Evolutionary conservation across 2,888 invertebrate species (phyloP).

Genomic region (Agrotis exclamationis): DNA sequence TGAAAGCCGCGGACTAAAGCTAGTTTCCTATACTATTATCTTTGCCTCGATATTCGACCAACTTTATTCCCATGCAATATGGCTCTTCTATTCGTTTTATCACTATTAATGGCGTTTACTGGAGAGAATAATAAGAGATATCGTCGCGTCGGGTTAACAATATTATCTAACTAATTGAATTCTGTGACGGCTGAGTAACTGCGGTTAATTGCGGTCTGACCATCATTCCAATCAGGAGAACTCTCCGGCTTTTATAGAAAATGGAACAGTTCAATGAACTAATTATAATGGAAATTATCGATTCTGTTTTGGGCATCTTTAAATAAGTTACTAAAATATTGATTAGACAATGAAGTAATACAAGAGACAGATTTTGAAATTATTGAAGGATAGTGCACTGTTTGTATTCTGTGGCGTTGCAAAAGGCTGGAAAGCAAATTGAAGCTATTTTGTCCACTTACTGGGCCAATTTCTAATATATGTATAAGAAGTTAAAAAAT

Average conservation of each 20-base stretch:
- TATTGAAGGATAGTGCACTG: too few species aligned
- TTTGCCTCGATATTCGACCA: background rate
- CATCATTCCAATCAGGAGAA: constrained; percentile 52
- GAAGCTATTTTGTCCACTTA: too few species aligned
- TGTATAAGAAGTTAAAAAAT: too few species aligned
- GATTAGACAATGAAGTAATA: background rate
- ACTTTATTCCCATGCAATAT: constrained; percentile 4
- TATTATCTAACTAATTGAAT: constrained; percentile 61
- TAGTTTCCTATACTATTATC: background rate
- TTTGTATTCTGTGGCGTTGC: too few species aligned
- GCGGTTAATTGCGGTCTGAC: constrained; percentile 54
- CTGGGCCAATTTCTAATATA: too few species aligned
- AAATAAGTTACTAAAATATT: background rate
- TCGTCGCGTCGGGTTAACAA: constrained; percentile 50
- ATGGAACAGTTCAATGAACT: constrained; percentile 21
- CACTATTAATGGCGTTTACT: constrained; percentile 23
- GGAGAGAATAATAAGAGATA: constrained; percentile 9
- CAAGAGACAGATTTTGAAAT: too few species aligned
- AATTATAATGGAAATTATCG: constrained; percentile 4
- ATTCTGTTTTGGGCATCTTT: background rate
- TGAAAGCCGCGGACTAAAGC: too few species aligned
- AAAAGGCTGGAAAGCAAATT: too few species aligned
- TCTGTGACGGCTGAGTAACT: constrained; percentile 48
- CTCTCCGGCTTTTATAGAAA: constrained; percentile 45
- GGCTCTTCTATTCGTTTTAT: constrained; percentile 12